These are phyloP conservation scores for Oreocharis arfaki DNA, from an alignment of 2,113 vertebrate species.

Conservation along the genomic window DNA sequence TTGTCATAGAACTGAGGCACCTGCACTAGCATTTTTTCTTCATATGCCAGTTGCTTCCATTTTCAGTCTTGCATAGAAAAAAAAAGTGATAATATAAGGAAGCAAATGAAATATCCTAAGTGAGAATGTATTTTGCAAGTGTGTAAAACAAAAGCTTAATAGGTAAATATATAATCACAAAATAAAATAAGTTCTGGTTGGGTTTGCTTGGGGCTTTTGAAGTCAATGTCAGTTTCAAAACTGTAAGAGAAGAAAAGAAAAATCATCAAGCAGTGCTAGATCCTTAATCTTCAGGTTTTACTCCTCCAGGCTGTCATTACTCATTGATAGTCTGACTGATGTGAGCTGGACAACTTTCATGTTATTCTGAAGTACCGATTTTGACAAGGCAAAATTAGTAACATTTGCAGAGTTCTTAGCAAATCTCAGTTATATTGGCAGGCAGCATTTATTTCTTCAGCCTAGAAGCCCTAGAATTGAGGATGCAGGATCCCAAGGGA, in stretches of 20 bases:
- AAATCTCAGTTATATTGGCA: neutral
- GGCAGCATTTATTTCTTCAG: neutral
- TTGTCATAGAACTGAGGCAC: neutral
- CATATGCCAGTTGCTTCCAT: neutral
- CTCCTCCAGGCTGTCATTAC: conserved; percentile 24
- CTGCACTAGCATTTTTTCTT: neutral
- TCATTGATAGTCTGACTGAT: neutral
- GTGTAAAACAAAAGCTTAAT: neutral
- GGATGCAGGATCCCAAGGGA: neutral
- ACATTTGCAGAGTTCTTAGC: neutral
- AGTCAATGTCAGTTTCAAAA: neutral
- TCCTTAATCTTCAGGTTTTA: neutral
- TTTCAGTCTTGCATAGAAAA: neutral
- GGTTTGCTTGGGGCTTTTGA: neutral
- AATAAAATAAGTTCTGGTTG: neutral
- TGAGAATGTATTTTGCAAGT: neutral
- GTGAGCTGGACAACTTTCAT: conserved; percentile 16
- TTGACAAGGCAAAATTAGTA: conserved; percentile 22
- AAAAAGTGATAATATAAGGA: neutral
- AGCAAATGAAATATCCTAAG: neutral
- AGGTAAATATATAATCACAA: neutral
- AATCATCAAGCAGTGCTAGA: neutral
- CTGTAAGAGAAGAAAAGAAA: neutral
- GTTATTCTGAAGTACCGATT: neutral
- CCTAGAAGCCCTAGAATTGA: neutral